Base-by-base conservation (phyloP, 2,113 vertebrate species). In the Pachypanchax playfairii region DNA sequence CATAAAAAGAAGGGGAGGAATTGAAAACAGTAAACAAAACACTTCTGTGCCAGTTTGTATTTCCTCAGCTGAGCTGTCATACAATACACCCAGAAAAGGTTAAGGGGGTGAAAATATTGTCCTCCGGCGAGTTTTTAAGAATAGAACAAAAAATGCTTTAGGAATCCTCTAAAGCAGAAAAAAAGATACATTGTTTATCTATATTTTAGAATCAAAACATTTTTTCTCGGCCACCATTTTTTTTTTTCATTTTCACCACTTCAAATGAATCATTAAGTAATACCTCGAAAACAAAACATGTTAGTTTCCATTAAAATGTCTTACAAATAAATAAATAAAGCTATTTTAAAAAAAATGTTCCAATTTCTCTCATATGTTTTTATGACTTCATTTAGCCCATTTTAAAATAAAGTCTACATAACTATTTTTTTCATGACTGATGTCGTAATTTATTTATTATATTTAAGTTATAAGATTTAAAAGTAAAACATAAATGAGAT, bases 51-150 rank as follows among this genome's bases (percentile, higher is more conserved):
- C 48, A 61, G 26, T 65, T 58, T 70, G 70, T 38, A 57, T 55
- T 83, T 71, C 70, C 70, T 77, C 72, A 78, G 68, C 61, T 50
- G 63, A 51, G 35, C 56, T 42, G 53, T 39, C 21, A 44, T 1
- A 42, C n/a, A 42, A 42, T 1, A 20, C 39, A 42, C 2, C n/a
- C 17, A 18, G 6, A 15, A 33, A 11, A 33, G 31, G 10, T n/a
- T n/a, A 9, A 33, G 31, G 39, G n/a, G 17, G 1, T 18, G 10
- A 8, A 9, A 18, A 42, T n/a, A 41, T 20, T 20, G 8, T 42
- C 39, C 8, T 42, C 8, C 20, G n/a, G 39, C 39, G 2, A 20
- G n/a, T 42, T 20, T 41, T 42, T 42, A n/a, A 42, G n/a, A 42
- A 17, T 20, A 3, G 39, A 9, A 20, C 8, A 18, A 18, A n/a